Evolutionary conservation across 2,888 invertebrate species (phyloP), one percentile per base, ranked within the genome.

Genomic region (Mechanitis mazaeus): DNA sequence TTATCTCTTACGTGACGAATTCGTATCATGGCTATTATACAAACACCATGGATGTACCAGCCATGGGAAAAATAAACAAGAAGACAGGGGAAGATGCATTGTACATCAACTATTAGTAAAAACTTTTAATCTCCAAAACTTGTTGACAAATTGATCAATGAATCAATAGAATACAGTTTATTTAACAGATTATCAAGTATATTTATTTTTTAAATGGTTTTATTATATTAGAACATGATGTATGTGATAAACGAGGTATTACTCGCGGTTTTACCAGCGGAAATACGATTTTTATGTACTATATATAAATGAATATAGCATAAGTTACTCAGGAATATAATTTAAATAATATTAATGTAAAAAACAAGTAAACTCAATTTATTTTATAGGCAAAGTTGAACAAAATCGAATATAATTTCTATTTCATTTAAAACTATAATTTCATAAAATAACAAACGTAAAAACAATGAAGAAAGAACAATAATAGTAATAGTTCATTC

Each of bases 1-100:
- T 20, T 20, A 20, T 20, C 20, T 20, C 20, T 20, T 20, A 77
- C 81, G 78, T 83, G 78, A 83, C 86, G 77, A 85, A 85, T 86
- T 20, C 20, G 20, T 20, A 20, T 20, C 20, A 20, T 20, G 20
- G 20, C 0, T 20, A 83, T 84, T 81, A 72, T 75, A 72, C 71
- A 68, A 76, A 72, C 83, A 85, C 84, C 73, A 71, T 63, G 66
- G 71, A 71, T 72, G 72, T 64, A 71, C 42, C 59, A 69, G 72
- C 78, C 85, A 85, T 89, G 89, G 85, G 89, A 90, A 90, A 87
- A 73, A 87, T 82, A 89, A 89, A 90, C 50, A 50, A 11, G 3
- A 50, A 50, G 87, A 88, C 71, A 69, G 74, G 75, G 76, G 74
- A 71, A 75, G 64, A 71, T 64, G 69, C 53, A 62, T 66, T 62